Percentiles rank a stretch among this genome's conserved stretches.
Evolutionary conservation across 2,113 vertebrate genomes (phyloP).

Genomic region (Engraulis encrasicolus): DNA sequence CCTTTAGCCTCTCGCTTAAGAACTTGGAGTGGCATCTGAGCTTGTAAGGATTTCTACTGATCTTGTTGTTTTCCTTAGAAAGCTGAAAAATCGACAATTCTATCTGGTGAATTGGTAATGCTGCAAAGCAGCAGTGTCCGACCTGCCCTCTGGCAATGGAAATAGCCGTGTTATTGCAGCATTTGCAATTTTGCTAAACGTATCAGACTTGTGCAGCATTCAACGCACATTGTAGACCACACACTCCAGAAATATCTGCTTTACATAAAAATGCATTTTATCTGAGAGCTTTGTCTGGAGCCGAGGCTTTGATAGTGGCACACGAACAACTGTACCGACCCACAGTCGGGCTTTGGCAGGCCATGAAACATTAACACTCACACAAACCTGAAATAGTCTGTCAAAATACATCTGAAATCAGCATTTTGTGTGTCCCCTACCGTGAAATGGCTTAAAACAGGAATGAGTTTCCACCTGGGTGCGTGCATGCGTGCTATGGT

Average conservation of each 20-base stretch:
- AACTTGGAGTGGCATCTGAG: slow-evolving; percentile 30
- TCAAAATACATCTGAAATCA: not conserved
- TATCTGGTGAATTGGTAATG: slow-evolving; percentile 33
- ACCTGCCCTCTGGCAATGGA: not conserved
- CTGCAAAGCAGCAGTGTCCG: not conserved
- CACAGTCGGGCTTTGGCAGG: not conserved
- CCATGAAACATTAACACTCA: not conserved
- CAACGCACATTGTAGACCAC: not conserved
- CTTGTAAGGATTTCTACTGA: slow-evolving; percentile 20
- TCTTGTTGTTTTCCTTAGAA: not conserved
- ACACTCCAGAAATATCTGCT: not conserved
- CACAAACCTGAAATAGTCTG: not conserved
- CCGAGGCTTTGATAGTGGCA: not conserved
- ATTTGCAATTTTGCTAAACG: slow-evolving; percentile 5
- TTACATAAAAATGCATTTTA: slow-evolving; percentile 14
- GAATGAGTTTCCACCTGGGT: not conserved
- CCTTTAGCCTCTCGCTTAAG: slow-evolving; percentile 33
- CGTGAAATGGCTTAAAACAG: not conserved
- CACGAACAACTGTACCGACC: not conserved
- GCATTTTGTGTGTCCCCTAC: not conserved
- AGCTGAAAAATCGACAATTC: not conserved
- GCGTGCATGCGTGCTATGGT: no score
- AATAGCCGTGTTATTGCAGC: not conserved
- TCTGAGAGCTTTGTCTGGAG: not conserved
- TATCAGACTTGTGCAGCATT: not conserved